phyloP scores from a whole-genome alignment of 1,140 invertebrate genomes.

The Copidosoma floridanum region DNA sequence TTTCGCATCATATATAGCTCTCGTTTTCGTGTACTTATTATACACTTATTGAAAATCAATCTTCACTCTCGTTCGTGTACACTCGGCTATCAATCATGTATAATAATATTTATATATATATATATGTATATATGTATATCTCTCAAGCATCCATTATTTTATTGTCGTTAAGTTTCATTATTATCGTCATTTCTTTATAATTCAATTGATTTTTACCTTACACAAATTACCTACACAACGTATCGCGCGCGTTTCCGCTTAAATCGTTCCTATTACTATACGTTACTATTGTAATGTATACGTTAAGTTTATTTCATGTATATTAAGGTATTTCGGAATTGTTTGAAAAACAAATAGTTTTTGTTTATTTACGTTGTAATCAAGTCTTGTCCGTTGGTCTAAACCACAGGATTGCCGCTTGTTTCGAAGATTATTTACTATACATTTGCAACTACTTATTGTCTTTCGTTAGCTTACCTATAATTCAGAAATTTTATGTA shows the following conservation, averaged over 20 bases:
- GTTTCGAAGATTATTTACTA: constrained; percentile 1
- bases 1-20: neutral
- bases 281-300: too few species aligned
- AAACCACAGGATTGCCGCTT: constrained; percentile 16
- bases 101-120: neutral
- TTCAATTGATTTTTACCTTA: too few species aligned
- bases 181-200: constrained; percentile 30
- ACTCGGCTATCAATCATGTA: neutral
- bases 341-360: too few species aligned
- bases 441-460: too few species aligned
- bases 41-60: constrained; percentile 35
- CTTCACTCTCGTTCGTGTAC: neutral
- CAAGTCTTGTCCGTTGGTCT: constrained; percentile 21
- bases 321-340: too few species aligned
- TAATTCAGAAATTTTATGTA: too few species aligned
- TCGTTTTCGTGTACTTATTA: constrained; percentile 1
- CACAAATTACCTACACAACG: too few species aligned
- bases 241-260: too few species aligned
- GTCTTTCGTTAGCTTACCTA: too few species aligned
- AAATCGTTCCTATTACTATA: too few species aligned
- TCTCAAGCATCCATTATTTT: constrained; percentile 20
- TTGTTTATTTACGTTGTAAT: constrained; percentile 1
- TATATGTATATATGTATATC: neutral
- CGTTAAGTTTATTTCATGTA: neutral
- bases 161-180: constrained; percentile 34